phyloP scores from a whole-genome alignment of 2,113 vertebrate species.

The Mormyrus iriodes region DNA sequence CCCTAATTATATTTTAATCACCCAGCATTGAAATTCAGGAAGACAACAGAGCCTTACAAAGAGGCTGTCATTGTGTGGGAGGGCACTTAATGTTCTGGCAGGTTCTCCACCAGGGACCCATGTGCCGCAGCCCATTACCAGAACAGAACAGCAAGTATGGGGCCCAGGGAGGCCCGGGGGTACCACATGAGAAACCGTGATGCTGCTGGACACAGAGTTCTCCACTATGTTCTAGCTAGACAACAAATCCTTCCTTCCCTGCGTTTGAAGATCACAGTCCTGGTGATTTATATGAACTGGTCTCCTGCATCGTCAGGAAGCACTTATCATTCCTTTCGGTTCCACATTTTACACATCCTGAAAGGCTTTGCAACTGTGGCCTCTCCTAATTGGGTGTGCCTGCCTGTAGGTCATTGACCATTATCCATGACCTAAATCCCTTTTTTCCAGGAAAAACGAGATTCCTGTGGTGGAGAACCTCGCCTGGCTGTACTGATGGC shows the following conservation, averaged over 20 bases:
- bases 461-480: not conserved
- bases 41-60: slow-evolving; percentile 38
- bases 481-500: not conserved
- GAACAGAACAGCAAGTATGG: not conserved
- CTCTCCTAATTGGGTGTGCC: not conserved
- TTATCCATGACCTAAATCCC: not conserved
- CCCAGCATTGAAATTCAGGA: slow-evolving; percentile 45
- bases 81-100: slow-evolving; percentile 10
- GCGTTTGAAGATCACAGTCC: not conserved
- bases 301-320: not conserved
- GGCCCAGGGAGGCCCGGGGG: not conserved
- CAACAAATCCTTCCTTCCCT: not conserved
- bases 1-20: slow-evolving; percentile 52
- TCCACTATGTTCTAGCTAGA: not conserved
- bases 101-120: not conserved
- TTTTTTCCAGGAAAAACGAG: not conserved
- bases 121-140: not conserved
- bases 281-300: not conserved
- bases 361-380: not conserved
- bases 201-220: not conserved
- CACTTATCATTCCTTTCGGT: not conserved
- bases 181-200: not conserved
- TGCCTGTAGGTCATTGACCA: not conserved
- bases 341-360: not conserved
- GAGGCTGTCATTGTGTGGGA: slow-evolving; percentile 14